Conservation (phyloP, 2,113 vertebrate species). For the Telmatochromis bifrenatus region DNA sequence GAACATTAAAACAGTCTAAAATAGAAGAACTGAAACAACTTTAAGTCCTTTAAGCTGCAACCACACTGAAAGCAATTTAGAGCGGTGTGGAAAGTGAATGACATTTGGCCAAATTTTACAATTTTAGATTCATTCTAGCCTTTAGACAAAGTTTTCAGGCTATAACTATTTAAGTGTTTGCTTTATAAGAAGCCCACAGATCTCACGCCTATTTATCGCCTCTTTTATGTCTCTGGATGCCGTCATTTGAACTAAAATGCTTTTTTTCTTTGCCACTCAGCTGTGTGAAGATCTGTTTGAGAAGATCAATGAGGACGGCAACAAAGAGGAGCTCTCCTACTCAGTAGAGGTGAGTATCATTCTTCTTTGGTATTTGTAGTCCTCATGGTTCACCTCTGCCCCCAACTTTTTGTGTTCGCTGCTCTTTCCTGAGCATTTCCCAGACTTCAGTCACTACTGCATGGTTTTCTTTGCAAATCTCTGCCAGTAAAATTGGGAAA, state of each 20-base stretch:
- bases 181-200: background rate
- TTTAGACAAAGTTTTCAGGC: background rate
- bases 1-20: background rate
- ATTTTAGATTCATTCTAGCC: background rate
- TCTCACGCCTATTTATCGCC: background rate
- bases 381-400: background rate
- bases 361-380: background rate
- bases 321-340: conserved; percentile 91
- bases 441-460: background rate
- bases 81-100: background rate
- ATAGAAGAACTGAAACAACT: background rate
- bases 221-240: background rate
- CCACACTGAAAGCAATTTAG: background rate
- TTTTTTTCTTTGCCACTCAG: conserved; percentile 62
- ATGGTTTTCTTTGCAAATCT: background rate
- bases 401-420: background rate
- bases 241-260: background rate
- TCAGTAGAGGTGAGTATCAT: conserved; percentile 78
- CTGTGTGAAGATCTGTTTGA: conserved; percentile 97
- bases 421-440: background rate
- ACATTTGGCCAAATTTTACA: background rate
- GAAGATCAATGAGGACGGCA: conserved; percentile 90
- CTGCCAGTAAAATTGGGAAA: background rate
- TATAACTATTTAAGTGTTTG: background rate
- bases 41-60: background rate